phyloP scores from a whole-genome alignment of 2,113 vertebrate genomes.

The Gasterosteus aculeatus region DNA sequence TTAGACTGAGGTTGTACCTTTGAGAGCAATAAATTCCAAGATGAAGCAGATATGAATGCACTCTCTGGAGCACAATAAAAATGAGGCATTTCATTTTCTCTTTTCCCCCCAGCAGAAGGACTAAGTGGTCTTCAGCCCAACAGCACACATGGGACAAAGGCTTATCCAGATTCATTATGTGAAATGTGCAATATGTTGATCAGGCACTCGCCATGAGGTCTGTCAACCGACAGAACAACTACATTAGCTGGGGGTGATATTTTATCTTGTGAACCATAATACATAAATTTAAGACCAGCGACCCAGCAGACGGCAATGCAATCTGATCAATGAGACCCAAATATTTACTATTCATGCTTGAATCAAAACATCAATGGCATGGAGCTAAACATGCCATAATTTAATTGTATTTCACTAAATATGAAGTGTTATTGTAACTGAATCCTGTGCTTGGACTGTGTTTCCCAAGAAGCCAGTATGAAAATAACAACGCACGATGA shows the following conservation, averaged over 20 bases:
- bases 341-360: neutral
- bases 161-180: neutral
- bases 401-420: neutral
- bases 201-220: neutral
- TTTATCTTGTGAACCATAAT: neutral
- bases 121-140: conserved; percentile 13
- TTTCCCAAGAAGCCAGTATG: conserved; percentile 2
- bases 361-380: neutral
- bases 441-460: neutral
- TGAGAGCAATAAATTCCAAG: conserved; percentile 27
- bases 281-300: neutral
- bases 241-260: neutral
- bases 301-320: neutral
- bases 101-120: neutral
- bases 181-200: neutral
- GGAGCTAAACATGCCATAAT: neutral
- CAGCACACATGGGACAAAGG: conserved; percentile 2
- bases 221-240: neutral
- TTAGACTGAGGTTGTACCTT: conserved; percentile 28
- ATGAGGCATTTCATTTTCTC: conserved; percentile 25
- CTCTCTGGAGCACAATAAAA: conserved; percentile 21
- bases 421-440: neutral
- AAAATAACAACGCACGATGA: neutral
- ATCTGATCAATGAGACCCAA: conserved; percentile 1
- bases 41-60: conserved; percentile 24